Percentiles rank a stretch among this genome's conserved stretches.
Conservation (phyloP, 2,113 vertebrate genomes). For the Platysteira castanea region DNA sequence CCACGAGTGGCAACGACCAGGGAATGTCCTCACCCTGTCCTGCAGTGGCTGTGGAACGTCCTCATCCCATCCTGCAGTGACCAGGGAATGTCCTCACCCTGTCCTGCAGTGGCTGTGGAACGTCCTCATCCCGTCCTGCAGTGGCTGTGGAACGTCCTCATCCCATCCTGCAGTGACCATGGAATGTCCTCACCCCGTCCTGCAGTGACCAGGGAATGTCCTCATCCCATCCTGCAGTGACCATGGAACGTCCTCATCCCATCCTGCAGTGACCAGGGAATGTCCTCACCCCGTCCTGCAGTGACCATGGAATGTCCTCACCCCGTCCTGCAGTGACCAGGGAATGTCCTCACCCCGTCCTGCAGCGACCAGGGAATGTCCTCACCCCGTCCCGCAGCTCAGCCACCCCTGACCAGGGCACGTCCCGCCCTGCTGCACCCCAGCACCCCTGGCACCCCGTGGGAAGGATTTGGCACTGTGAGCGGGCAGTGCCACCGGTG, state of each 20-base stretch:
- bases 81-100: background rate
- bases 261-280: background rate
- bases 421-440: no score
- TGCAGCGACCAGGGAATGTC: background rate
- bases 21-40: fast-evolving
- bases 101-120: background rate
- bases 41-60: background rate
- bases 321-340: background rate
- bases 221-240: no score
- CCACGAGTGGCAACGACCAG: background rate
- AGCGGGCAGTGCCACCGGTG: fast-evolving
- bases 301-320: background rate
- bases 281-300: no score
- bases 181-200: background rate
- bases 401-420: no score
- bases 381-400: background rate
- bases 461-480: fast-evolving
- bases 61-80: background rate
- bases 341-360: background rate
- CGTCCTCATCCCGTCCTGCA: no score
- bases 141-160: no score
- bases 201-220: no score
- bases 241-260: no score
- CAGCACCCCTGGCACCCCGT: no score
- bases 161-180: background rate